Base-by-base conservation (phyloP, 2,888 invertebrate species). In the Ametastegia equiseti region DNA sequence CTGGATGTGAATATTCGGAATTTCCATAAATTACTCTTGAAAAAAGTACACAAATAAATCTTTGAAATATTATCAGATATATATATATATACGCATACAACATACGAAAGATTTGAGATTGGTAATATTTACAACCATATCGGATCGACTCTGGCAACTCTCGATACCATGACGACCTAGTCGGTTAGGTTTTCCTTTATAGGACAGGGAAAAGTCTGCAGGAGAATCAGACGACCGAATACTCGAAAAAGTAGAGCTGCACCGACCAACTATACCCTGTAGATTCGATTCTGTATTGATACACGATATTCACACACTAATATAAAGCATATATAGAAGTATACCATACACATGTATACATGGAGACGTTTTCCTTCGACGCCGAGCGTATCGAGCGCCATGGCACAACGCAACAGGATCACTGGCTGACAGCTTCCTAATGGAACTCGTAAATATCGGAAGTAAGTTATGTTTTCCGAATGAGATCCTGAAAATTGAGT, bases 401-500 rank as follows among this genome's bases (percentile, higher is more conserved):
- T 86, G 87, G 78, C 87, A 83, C 87, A 85, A 83, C 84, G 83
- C 82, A 84, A 86, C 86, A 85, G 89, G 90, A 91, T 91, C 90
- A 91, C 87, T 86, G 87, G 87, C 90, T 91, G 91, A 91, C 91
- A 91, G 91, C 85, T 90, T 89, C 90, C 90, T 91, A 91, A 91
- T 91, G 90, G 91, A 91, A 91, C 88, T 89, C 90, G 90, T 91
- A 91, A 91, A 91, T 90, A 91, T 87, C 87, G 86, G 88, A 88
- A 88, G 88, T 90, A 88, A 87, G 89, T 91, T 91, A 91, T 91
- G 90, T 90, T 90, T 91, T 91, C 88, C 89, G 89, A 91, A 91
- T 90, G 90, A 90, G 90, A 89, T 89, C 88, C 88, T 89, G 90
- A 91, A 90, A 91, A 91, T 91, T 89, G 90, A 90, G 89, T 89